These are phyloP conservation scores for Agrochola litura DNA, from an alignment of 2,888 invertebrate species.

Conservation along the genomic window DNA sequence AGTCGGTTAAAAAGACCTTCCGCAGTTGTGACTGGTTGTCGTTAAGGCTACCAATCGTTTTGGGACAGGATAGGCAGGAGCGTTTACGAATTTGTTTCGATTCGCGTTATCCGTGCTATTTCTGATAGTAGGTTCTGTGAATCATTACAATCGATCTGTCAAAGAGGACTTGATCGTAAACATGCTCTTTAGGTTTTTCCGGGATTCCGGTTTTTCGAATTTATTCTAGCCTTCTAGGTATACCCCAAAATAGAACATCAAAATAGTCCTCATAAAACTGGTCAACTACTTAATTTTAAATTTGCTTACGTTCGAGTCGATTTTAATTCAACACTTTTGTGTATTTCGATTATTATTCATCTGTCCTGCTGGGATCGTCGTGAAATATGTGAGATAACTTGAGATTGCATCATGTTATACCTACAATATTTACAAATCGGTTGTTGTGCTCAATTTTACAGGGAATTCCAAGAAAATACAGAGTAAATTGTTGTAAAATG, in stretches of 20 bases:
- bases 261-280: not conserved
- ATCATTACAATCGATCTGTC: no score
- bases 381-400: slow-evolving; percentile 3
- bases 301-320: not conserved
- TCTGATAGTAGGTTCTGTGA: no score
- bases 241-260: not conserved
- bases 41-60: no score
- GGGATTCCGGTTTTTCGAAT: no score
- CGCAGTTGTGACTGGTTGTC: no score
- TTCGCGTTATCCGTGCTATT: not conserved
- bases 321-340: slow-evolving; percentile 12
- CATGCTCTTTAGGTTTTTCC: no score
- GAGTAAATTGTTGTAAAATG: not conserved
- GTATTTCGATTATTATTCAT: slow-evolving; percentile 9
- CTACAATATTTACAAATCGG: no score
- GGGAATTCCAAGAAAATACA: not conserved
- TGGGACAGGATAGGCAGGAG: no score
- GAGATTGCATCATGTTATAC: slow-evolving; percentile 27
- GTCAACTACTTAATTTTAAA: slow-evolving; percentile 4
- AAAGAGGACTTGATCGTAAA: no score
- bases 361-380: not conserved
- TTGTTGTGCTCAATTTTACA: not conserved
- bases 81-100: no score
- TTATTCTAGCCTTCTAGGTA: no score
- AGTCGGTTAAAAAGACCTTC: no score